phyloP scores from a whole-genome alignment of 1,140 invertebrate genomes.

The Trichonephila inaurata region DNA sequence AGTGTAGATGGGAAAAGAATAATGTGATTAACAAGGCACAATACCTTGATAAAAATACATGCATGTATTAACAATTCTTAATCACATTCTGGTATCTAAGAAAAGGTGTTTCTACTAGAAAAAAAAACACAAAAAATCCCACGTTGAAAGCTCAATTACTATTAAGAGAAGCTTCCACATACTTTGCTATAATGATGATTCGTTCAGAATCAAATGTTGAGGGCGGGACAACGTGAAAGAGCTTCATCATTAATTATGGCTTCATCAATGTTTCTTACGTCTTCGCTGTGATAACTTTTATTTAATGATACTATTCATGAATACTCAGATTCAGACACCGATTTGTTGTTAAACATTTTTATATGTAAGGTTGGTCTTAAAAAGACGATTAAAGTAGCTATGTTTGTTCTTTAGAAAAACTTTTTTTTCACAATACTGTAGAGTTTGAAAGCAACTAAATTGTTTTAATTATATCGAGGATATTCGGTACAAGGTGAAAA shows the following conservation, averaged over 20 bases:
- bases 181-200: conserved; percentile 43
- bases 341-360: neutral
- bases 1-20: neutral
- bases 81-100: neutral
- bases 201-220: conserved; percentile 26
- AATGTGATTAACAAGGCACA: neutral
- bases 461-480: conserved; percentile 36
- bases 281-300: conserved; percentile 45
- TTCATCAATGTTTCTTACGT: conserved; percentile 9
- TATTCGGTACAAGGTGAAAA: conserved; percentile 2
- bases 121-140: conserved; percentile 1
- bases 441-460: neutral
- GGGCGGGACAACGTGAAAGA: neutral
- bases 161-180: neutral
- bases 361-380: neutral
- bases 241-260: conserved; percentile 44
- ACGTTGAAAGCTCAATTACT: conserved; percentile 23
- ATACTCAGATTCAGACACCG: neutral
- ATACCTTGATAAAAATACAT: neutral
- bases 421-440: neutral
- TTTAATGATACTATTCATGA: conserved; percentile 60
- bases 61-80: neutral
- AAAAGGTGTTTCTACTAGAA: neutral
- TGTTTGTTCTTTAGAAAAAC: neutral
- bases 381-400: neutral